Base-by-base conservation (phyloP, 2,888 invertebrate species). In the Odiellus spinosus region DNA sequence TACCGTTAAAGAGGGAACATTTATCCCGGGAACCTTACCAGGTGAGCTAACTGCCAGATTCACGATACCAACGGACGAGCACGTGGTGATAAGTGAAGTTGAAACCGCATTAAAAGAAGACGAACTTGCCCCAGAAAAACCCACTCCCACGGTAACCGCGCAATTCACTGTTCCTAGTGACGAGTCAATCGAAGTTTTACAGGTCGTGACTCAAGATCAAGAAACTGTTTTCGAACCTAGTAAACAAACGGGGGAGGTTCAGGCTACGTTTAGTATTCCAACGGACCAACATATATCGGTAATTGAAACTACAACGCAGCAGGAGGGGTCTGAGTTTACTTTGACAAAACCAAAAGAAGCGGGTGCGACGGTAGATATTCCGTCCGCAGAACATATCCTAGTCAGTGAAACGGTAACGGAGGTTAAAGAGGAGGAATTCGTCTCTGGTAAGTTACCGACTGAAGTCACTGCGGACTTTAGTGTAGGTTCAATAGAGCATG, bases 181-280 rank as follows among this genome's bases (percentile, higher is more conserved):
- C 32, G 54, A 57, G 34, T 49, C 55, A 32, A n/a, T 55, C 17
- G 49, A 49, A 17, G 44, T 58, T 15, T 54, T 53, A 33, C 47
- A 58, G 51, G 36, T 53, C 21, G 38, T 46, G 43, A 26, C 49
- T 17, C 42, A 52, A 26, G 20, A 49, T 18, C 46, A 49, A 32
- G 51, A 49, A 46, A 40, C 42, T n/a, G n/a, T 43, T 19, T 45
- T 54, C 12, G 43, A 46, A 34, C 10, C 43, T 15, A 34, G 15
- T 17, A n/a, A 43, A 32, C 4, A 18, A 17, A 32, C 34, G 12
- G 14, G 17, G 12, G 33, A 43, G 34, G 17, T 34, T 34, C 17
- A 12, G 17, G 14, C 34, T 17, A 17, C 8, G 17, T 17, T 43
- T 17, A 34, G 34, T 33, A 39, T 15, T 12, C 47, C 20, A 44